Base-by-base conservation (phyloP, 2,888 invertebrate genomes). In the Smittia sp. region DNA sequence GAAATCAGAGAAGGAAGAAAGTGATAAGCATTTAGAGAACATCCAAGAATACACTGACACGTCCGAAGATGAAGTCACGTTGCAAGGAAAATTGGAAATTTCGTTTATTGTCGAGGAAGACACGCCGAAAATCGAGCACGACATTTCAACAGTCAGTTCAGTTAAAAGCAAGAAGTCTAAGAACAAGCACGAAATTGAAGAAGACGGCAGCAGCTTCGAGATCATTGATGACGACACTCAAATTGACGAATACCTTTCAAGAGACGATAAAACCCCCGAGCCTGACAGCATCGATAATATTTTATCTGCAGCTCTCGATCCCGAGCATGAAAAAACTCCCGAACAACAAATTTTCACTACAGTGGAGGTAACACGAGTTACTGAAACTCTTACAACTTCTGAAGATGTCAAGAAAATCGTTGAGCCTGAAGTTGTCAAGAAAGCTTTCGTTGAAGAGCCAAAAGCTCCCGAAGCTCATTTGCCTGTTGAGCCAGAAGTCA, bases 1-100 rank as follows among this genome's bases (percentile, higher is more conserved):
- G 18, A 22, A 27, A 6, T 62, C 62, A 7, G 72, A 72, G 32
- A 58, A 58, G 18, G 22, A 39, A 22, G 72, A 72, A n/a, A 32
- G 18, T 15, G 72, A 72, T 24, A 72, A 24, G 32, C 72, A 62
- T 62, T 39, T 72, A n/a, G 72, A 72, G 13, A 72, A 72, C 39
- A 72, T 72, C 62, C 72, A 72, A 22, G 72, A 72, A n/a, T 72
- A 72, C 20, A 72, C 72, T 6, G 72, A 72, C 39, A 72, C 72
- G 25, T 72, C 72, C 0, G 72, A 72, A 13, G 72, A 72, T 62
- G 72, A 72, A 22, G 62, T 72, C 13, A 72, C 39, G 1, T 11
- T 72, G 6, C 72, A 72, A 38, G 62, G 72, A 7, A 72, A 72
- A 62, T 18, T 72, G 1, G 72, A 72, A 22, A 72, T 72, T 24